Base-by-base conservation (phyloP, 2,888 invertebrate genomes). In the Emmelina monodactyla region DNA sequence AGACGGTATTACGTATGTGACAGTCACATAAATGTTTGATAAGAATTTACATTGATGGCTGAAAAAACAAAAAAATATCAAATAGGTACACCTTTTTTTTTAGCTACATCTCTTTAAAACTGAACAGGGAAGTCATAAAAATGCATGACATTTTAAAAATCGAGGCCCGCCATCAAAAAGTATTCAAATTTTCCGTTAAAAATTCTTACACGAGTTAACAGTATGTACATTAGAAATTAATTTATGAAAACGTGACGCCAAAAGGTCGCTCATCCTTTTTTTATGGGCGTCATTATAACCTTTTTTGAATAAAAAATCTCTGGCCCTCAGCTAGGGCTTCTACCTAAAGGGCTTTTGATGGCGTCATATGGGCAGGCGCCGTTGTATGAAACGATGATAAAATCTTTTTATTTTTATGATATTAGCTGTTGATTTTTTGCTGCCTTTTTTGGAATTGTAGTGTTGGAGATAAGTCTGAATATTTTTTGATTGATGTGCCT, bases 221-320 rank as follows among this genome's bases (percentile, higher is more conserved):
- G 51, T 47, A 51, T 49, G 33, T 44, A 43, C 43, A 46, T 46
- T 45, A 44, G 28, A 37, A 32, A 40, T 34, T 43, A 40, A 40
- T 45, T 48, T 37, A 40, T 37, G 38, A 44, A 45, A 49, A 44
- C 42, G 44, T 49, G 45, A 43, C 47, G 47, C 43, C 40, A 47
- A 39, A n/a, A 55, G 58, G 53, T 52, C 55, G 54, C 62, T 69
- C 66, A 70, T 70, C 68, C 62, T 58, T 59, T 64, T 70, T 69
- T 68, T 69, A 70, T 68, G 55, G 54, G 64, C 51, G 57, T 59
- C 62, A 58, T 64, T 63, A 60, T 46, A 51, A 50, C 55, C 61
- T 53, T 54, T 51, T 46, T 43, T 47, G 55, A 54, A 56, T 50
- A 53, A 57, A 58, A 56, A 56, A 55, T 51, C 45, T 44, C 37